phyloP scores from a whole-genome alignment of 2,797 vertebrate genomes.

The Cossypha polioptera region DNA sequence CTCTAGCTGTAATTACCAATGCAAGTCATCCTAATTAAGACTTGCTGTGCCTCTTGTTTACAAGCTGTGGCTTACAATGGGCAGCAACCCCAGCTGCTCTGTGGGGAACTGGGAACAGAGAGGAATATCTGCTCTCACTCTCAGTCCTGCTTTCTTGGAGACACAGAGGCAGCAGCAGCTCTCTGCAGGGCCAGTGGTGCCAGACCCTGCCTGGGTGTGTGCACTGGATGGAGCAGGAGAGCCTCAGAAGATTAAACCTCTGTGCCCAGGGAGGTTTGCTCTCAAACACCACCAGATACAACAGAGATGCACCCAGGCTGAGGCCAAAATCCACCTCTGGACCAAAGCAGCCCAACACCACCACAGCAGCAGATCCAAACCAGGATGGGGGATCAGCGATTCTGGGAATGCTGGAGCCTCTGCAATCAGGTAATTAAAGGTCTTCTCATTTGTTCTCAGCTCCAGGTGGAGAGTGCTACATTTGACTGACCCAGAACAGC shows the following conservation, averaged over 20 bases:
- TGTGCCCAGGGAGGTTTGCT: neutral
- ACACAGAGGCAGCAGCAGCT: neutral
- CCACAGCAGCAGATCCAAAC: fast-evolving
- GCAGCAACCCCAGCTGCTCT: neutral
- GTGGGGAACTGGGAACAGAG: neutral
- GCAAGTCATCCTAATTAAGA: neutral
- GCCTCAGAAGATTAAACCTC: neutral
- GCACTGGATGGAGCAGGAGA: neutral
- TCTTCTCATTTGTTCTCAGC: neutral
- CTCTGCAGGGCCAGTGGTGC: fast-evolving
- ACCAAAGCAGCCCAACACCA: neutral
- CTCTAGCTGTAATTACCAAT: neutral
- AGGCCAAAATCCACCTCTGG: neutral
- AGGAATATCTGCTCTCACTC: neutral
- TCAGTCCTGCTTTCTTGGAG: neutral
- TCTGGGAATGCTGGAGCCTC: neutral
- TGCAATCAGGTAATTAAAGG: neutral
- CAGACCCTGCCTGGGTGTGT: neutral
- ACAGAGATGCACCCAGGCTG: fast-evolving
- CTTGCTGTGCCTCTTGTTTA: neutral
- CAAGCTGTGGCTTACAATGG: neutral
- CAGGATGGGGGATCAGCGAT: fast-evolving
- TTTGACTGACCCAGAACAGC: neutral
- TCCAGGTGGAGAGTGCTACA: neutral
- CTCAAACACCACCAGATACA: neutral